Evolutionary conservation across 2,888 invertebrate species (phyloP), one percentile per base, ranked within the genome.

Genomic region (Meandrusa payeni): DNA sequence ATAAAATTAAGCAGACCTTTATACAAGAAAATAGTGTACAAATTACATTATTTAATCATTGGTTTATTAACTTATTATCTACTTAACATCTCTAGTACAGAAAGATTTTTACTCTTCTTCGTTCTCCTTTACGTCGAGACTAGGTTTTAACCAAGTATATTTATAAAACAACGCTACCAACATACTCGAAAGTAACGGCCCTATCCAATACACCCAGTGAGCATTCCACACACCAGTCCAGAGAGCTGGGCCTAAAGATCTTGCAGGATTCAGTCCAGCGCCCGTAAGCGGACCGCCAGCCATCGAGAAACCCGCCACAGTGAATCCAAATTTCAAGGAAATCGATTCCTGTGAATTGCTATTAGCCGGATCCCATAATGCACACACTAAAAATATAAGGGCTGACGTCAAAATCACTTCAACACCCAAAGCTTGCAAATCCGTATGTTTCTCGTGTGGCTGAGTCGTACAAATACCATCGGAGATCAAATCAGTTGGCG

Each of bases 161-260:
- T 73, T 76, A 29, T 77, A 77, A 10, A 75, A 54, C 1, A 67
- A 1, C 1, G 68, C 52, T 4, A 73, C 60, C 2, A 73, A 0
- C 5, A 57, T 41, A 22, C 69, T 64, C 3, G 78, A 81, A 1
- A 73, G n/a, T 1, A 70, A 39, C 0, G 93, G 93, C 11, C 91
- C 93, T 5, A 90, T 67, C 93, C 93, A 93, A 58, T 91, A 93
- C 1, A 91, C 76, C 94, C 94, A 94, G 47, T 94, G 94, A 24
- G 80, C 52, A 0, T 63, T 46, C 90, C 93, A 94, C 23, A 86
- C 75, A 1, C 88, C 89, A 22, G 91, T 91, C 85, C 92, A 90
- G 1, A 94, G 51, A 0, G 94, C 94, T 0, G 94, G 94, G 0
- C 88, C 94, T 13, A 95, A 88, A 3, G 90, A 85, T 46, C 93